Percentiles rank a stretch among this genome's conserved stretches.
phyloP scores from a whole-genome alignment of 2,113 vertebrate species.

The Sisor rabdophorus region DNA sequence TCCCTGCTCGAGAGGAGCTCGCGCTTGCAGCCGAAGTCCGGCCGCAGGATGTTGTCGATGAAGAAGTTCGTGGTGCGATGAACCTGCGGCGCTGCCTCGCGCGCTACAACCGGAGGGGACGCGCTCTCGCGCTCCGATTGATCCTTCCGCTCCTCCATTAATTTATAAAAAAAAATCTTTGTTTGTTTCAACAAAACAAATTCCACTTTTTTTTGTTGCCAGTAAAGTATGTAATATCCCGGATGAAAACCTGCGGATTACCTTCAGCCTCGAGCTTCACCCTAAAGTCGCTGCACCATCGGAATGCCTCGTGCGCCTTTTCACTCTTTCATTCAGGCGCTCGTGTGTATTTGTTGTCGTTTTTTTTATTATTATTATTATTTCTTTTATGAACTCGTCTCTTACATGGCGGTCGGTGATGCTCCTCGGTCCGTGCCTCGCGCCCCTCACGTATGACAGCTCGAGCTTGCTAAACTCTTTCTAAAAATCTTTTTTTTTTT shows the following conservation, averaged over 20 bases:
- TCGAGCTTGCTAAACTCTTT: constrained; percentile 81
- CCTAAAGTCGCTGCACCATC: constrained; percentile 22
- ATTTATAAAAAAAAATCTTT: constrained; percentile 57
- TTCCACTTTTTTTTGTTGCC: constrained; percentile 73
- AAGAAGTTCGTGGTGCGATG: constrained; percentile 93
- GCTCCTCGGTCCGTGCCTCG: constrained; percentile 59
- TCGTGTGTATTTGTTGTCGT: constrained; percentile 27
- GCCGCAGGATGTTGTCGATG: constrained; percentile 93
- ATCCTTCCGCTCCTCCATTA: constrained; percentile 80
- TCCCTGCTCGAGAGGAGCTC: constrained; percentile 78
- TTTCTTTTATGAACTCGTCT: constrained; percentile 48
- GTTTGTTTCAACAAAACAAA: constrained; percentile 52
- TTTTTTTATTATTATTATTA: constrained; percentile 22
- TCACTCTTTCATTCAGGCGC: neutral
- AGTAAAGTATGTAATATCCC: constrained; percentile 1
- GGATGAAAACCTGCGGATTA: neutral
- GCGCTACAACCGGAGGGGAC: constrained; percentile 72
- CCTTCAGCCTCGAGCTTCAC: neutral
- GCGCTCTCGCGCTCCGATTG: constrained; percentile 81
- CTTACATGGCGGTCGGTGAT: constrained; percentile 65
- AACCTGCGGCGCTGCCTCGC: constrained; percentile 76
- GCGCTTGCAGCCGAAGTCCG: constrained; percentile 89
- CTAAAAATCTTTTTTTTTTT: constrained; percentile 71
- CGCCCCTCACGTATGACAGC: constrained; percentile 77
- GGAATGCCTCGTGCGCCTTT: constrained; percentile 18